Evolutionary conservation across 2,888 invertebrate genomes (phyloP).

Genomic region (Asteroscopus sphinx): DNA sequence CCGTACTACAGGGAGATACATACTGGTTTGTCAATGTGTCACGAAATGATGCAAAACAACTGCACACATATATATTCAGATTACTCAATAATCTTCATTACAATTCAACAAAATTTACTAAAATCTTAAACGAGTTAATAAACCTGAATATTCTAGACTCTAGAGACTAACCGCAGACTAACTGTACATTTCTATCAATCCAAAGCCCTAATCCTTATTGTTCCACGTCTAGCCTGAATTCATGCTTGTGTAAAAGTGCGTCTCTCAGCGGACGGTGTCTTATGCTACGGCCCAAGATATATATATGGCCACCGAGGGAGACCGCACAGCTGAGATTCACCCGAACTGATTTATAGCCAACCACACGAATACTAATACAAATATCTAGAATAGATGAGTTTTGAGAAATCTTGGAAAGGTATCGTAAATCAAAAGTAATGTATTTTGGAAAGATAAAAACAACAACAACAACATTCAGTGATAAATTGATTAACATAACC

Average conservation of each 20-base stretch:
- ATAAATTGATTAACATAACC: no score
- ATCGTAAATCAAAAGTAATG: conserved; percentile 14
- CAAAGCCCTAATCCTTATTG: conserved; percentile 37
- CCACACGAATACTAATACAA: conserved; percentile 77
- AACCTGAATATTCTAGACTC: not conserved
- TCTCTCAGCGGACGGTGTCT: conserved; percentile 72
- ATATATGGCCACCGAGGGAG: conserved; percentile 87
- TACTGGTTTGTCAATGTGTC: no score
- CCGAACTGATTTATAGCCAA: conserved; percentile 84
- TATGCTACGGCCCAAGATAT: conserved; percentile 85
- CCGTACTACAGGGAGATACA: no score
- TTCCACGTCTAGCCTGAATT: conserved; percentile 44
- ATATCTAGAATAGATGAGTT: conserved; percentile 41
- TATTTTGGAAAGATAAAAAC: no score
- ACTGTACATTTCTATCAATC: conserved; percentile 9
- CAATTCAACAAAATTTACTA: no score
- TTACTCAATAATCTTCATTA: no score
- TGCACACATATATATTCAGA: no score
- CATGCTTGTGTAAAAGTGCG: conserved; percentile 60
- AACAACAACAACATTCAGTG: no score
- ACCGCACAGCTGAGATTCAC: conserved; percentile 80
- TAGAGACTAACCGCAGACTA: not conserved
- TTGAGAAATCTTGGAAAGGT: conserved; percentile 19
- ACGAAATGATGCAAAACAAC: no score
- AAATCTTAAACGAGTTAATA: no score